These are phyloP conservation scores for Gyrodactylus bullatarudis DNA, from an alignment of 1,140 invertebrate species.

Conservation along the genomic window DNA sequence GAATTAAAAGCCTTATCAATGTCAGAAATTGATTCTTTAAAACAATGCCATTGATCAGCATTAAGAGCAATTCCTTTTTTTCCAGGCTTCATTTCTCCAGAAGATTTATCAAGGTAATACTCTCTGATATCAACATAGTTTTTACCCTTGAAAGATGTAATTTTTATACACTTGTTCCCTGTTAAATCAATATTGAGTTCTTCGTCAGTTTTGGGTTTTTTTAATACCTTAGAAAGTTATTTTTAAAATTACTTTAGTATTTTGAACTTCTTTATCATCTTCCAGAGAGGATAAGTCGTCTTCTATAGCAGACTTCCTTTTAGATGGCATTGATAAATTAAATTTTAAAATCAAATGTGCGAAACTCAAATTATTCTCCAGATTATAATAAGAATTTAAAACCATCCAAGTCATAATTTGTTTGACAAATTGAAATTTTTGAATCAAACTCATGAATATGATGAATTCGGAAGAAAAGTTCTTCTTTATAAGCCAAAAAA, in stretches of 20 bases:
- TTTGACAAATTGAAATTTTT: background rate
- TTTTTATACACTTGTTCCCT: background rate
- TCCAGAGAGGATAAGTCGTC: background rate
- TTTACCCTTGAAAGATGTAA: background rate
- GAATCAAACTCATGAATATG: background rate
- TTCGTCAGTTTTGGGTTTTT: too few species aligned
- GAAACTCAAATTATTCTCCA: background rate
- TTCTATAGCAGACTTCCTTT: background rate
- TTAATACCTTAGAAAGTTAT: too few species aligned
- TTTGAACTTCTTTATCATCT: too few species aligned
- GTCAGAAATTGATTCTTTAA: background rate
- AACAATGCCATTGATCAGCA: background rate
- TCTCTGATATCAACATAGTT: background rate
- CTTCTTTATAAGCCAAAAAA: background rate
- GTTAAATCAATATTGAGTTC: background rate
- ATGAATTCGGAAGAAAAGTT: background rate
- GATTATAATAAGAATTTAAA: background rate
- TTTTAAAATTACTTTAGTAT: too few species aligned
- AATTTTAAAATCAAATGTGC: background rate
- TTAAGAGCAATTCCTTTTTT: constrained; percentile 2
- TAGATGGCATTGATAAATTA: background rate
- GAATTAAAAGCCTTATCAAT: background rate
- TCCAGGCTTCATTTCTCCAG: background rate
- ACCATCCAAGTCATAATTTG: too few species aligned
- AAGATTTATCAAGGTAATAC: background rate